Conservation (phyloP, 2,113 vertebrate genomes). For the Pycnonotus jocosus region DNA sequence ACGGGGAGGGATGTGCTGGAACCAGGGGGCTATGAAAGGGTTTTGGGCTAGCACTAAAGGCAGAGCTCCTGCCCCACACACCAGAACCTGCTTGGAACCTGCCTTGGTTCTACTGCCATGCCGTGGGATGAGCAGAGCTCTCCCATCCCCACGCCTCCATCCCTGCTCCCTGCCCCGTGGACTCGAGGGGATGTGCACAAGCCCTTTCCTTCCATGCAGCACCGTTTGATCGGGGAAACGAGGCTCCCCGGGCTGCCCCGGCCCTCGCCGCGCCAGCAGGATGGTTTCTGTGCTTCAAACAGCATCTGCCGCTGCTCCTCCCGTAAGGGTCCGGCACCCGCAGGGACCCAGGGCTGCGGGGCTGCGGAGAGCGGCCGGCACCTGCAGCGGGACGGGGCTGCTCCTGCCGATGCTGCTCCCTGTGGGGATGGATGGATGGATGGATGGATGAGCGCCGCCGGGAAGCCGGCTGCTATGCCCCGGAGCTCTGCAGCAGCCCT, state of each 20-base stretch:
- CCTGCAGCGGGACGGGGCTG: neutral
- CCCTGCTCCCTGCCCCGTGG: neutral
- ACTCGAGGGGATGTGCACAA: neutral
- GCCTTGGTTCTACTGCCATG: accelerated
- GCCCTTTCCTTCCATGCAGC: neutral
- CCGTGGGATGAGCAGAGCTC: accelerated
- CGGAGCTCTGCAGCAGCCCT: neutral
- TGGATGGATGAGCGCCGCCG: neutral
- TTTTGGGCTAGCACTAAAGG: neutral
- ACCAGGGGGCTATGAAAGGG: accelerated
- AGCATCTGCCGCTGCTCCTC: constrained; percentile 2
- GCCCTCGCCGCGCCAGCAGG: neutral
- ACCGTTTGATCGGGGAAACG: neutral
- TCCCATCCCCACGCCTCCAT: neutral
- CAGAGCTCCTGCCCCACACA: neutral
- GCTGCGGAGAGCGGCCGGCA: neutral
- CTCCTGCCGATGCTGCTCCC: neutral
- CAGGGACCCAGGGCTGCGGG: neutral
- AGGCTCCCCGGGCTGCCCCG: neutral
- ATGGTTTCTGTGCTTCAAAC: neutral
- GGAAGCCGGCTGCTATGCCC: neutral
- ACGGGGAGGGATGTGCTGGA: neutral
- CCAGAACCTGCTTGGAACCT: neutral
- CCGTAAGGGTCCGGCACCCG: neutral
- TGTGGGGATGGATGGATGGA: no score